Evolutionary conservation across 2,797 vertebrate genomes (phyloP).

Genomic region (Oreonectes daqikongensis): DNA sequence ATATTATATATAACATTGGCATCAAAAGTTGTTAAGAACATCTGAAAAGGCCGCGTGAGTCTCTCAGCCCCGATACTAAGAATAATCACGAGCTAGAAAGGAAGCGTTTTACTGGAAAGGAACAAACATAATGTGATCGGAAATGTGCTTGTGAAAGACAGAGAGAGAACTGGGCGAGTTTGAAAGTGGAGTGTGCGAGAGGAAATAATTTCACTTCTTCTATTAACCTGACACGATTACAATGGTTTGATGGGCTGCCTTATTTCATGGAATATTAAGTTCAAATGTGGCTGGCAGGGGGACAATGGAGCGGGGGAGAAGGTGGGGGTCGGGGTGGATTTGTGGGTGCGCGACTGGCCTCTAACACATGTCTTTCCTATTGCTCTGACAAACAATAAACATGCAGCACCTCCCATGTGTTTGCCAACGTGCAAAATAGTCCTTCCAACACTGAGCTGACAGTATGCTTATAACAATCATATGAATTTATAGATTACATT

Average conservation of each 20-base stretch:
- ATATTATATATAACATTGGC: conserved; percentile 77
- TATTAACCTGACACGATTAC: conserved; percentile 98
- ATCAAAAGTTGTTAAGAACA: conserved; percentile 85
- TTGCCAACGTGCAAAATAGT: neutral
- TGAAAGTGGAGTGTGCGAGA: conserved; percentile 65
- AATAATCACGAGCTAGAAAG: conserved; percentile 81
- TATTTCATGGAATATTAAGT: conserved; percentile 99
- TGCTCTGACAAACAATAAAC: conserved; percentile 64
- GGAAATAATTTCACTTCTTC: conserved; percentile 91
- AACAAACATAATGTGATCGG: conserved; percentile 40
- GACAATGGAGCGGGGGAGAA: conserved; percentile 74
- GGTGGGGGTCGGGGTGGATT: conserved; percentile 5
- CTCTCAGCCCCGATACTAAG: conserved; percentile 86
- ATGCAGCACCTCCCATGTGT: conserved; percentile 52
- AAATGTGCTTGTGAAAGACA: conserved; percentile 50
- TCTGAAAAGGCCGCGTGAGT: conserved; percentile 83
- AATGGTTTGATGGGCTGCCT: conserved; percentile 84
- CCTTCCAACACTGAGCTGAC: conserved; percentile 8
- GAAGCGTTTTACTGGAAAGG: conserved; percentile 61
- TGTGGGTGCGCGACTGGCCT: conserved; percentile 16
- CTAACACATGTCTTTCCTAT: conserved; percentile 49
- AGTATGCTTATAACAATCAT: too few relatives aligned
- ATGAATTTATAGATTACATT: too few relatives aligned
- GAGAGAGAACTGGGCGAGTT: conserved; percentile 58
- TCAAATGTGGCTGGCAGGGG: conserved; percentile 92